Evolutionary conservation across 2,888 invertebrate genomes (phyloP).

Genomic region (Mechanitis messenoides): DNA sequence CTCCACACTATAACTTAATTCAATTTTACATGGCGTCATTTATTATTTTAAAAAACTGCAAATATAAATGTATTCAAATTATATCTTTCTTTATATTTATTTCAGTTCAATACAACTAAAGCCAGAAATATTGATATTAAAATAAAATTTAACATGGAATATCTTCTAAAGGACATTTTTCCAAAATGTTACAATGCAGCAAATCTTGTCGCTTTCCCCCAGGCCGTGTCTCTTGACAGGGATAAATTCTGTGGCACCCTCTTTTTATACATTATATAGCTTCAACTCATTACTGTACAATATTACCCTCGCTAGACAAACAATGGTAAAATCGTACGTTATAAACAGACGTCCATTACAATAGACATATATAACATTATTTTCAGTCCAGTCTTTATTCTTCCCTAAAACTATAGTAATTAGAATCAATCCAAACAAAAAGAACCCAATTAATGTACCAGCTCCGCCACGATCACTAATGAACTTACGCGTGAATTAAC

Average conservation of each 20-base stretch:
- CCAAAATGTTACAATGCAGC: constrained; percentile 29
- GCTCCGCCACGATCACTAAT: constrained; percentile 51
- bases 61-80: no score
- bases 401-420: constrained; percentile 43
- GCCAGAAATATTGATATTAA: constrained; percentile 13
- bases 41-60: neutral
- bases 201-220: constrained; percentile 34
- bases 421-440: constrained; percentile 37
- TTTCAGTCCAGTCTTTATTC: constrained; percentile 45
- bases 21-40: neutral
- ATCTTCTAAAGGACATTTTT: constrained; percentile 28
- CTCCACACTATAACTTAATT: constrained; percentile 3
- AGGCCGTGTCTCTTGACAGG: constrained; percentile 37
- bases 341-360: constrained; percentile 24
- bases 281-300: constrained; percentile 56
- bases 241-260: constrained; percentile 50
- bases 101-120: no score
- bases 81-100: no score
- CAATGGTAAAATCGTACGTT: constrained; percentile 42
- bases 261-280: constrained; percentile 45
- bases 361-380: constrained; percentile 39
- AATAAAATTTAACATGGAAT: constrained; percentile 29
- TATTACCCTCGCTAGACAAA: constrained; percentile 52
- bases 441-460: constrained; percentile 45
- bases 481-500: constrained; percentile 31